Evolutionary conservation across 2,797 vertebrate species (phyloP), one percentile per base, ranked within the genome.

Genomic region (Coreius guichenoti): DNA sequence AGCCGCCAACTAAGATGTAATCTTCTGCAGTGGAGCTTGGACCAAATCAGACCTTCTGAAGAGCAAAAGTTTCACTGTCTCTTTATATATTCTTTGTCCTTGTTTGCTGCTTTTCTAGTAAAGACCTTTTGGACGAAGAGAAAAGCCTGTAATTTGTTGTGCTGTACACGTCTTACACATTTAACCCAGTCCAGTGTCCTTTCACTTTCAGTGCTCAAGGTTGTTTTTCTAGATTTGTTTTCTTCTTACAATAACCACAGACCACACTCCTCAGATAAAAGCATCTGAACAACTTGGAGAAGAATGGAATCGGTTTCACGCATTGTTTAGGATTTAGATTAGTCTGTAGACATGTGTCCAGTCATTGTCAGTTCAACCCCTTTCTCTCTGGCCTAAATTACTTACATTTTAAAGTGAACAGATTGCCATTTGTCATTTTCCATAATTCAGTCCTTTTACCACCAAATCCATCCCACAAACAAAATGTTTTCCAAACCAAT

Each of bases 1-100:
- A 4, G 88, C 90, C 54, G 51, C 90, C 87, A 80, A 80, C 83
- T 88, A 79, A 90, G 84, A 83, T 89, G 90, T 90, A 88, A 82
- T 90, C 87, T 89, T 82, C 68, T 85, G 45, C 49, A 63, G 17
- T 73, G 80, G 43, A 87, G 70, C 56, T 65, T 69, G 58, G 65
- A 45, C 61, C 29, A 54, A 82, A 78, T 80, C 36, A 61, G 68
- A 70, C 21, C 45, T 36, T 56, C 9, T 61, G 78, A 78, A 65
- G 36, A 47, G 43, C 39, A 61, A 67, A 21, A 19, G 56, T 74
- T 54, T 54, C 36, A 74, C 43, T 39, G 61, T 56, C 31, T 73
- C 19, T 39, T 75, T 51, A 33, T 31, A 31, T 58, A 19, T 49
- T 36, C 7, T 61, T 72, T 69, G 75, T 78, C 21, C 75, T 56